Percentiles rank a stretch among this genome's conserved stretches.
phyloP scores from a whole-genome alignment of 2,797 vertebrate species.

The Craterocephalus amniculus region DNA sequence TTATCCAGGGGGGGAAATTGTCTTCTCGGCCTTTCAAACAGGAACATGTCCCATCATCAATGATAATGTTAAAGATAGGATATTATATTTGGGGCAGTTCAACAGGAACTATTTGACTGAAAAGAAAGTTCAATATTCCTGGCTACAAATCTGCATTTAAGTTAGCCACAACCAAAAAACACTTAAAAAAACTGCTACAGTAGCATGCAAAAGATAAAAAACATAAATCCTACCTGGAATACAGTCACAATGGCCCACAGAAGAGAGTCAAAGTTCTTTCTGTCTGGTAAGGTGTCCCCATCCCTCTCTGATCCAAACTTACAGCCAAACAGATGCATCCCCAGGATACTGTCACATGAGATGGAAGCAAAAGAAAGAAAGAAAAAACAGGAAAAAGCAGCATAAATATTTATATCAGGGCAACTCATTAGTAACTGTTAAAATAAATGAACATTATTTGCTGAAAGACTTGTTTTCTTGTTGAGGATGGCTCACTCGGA shows the following conservation, averaged over 20 bases:
- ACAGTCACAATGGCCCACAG: conserved; percentile 98
- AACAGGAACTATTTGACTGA: conserved; percentile 9
- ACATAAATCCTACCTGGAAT: too few relatives aligned
- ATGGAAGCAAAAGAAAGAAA: conserved; percentile 39
- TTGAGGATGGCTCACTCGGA: not conserved
- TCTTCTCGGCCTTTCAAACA: conserved; percentile 27
- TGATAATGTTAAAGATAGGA: not conserved
- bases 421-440: conserved; percentile 11
- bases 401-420: conserved; percentile 43
- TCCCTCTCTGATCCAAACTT: conserved; percentile 97
- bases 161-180: conserved; percentile 7
- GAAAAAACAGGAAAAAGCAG: conserved; percentile 15
- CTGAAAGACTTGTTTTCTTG: conserved; percentile 6
- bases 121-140: not conserved
- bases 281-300: conserved; percentile 95
- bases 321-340: conserved; percentile 98
- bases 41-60: conserved; percentile 15
- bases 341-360: conserved; percentile 87
- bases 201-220: too few relatives aligned
- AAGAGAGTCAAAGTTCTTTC: conserved; percentile 97
- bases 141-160: not conserved
- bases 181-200: too few relatives aligned
- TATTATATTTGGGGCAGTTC: not conserved
- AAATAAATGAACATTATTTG: not conserved
- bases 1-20: conserved; percentile 47